Evolutionary conservation across 1,140 invertebrate genomes (phyloP).

Genomic region (Ceratoteleas bidentatus): DNA sequence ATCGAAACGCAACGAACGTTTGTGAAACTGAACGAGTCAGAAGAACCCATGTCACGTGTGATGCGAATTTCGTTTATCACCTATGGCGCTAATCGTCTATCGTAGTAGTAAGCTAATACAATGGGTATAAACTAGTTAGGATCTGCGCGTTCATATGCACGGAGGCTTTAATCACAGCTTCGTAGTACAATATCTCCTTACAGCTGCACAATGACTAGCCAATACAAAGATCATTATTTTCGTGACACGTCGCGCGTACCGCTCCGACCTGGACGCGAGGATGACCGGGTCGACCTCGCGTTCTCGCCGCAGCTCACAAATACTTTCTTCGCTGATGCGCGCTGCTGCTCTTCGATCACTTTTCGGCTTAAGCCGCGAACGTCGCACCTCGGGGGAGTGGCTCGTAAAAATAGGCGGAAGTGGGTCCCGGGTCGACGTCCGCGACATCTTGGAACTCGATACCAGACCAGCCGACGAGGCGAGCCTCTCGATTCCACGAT

Average conservation of each 20-base stretch:
- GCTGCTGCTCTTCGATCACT: slow-evolving; percentile 27
- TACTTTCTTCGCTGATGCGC: slow-evolving; percentile 37
- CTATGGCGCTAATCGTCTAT: slow-evolving; percentile 62
- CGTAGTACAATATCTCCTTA: slow-evolving; percentile 77
- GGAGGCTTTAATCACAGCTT: slow-evolving; percentile 80
- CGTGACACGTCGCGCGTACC: slow-evolving; percentile 21
- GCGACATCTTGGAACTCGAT: too few relatives aligned
- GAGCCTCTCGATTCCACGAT: too few relatives aligned
- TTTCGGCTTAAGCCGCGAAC: neutral
- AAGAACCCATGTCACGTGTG: slow-evolving; percentile 53
- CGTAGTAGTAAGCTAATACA: slow-evolving; percentile 66
- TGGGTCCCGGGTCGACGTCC: too few relatives aligned
- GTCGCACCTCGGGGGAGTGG: too few relatives aligned
- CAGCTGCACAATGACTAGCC: slow-evolving; percentile 80
- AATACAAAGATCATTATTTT: slow-evolving; percentile 78
- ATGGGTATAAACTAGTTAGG: slow-evolving; percentile 73
- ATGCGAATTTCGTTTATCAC: slow-evolving; percentile 59
- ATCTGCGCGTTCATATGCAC: slow-evolving; percentile 77
- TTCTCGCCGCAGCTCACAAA: slow-evolving; percentile 20
- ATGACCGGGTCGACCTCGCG: neutral
- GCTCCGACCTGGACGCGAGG: slow-evolving; percentile 24
- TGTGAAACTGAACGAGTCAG: slow-evolving; percentile 30
- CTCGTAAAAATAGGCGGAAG: too few relatives aligned
- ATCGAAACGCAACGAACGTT: slow-evolving; percentile 40
- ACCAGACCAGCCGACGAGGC: too few relatives aligned